Evolutionary conservation across 2,888 invertebrate genomes (phyloP).

Genomic region (Auanema freiburgensis): DNA sequence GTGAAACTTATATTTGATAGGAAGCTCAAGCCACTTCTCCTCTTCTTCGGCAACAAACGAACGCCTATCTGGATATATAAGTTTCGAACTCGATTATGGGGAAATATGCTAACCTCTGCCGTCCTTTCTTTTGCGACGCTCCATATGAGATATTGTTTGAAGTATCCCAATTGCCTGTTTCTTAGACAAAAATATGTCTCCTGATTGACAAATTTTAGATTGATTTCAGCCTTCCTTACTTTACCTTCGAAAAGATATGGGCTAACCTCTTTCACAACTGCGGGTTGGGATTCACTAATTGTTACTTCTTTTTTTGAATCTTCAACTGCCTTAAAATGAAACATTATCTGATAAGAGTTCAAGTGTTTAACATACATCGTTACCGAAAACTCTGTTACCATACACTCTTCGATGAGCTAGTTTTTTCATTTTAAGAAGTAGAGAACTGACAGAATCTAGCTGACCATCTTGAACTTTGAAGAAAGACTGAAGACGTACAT

Average conservation of each 20-base stretch:
- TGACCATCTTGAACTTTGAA: slow-evolving; percentile 47
- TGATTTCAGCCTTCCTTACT: not conserved
- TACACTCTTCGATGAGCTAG: slow-evolving; percentile 50
- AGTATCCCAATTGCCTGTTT: slow-evolving; percentile 57
- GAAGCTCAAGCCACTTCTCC: slow-evolving; percentile 49
- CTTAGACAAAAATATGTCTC: slow-evolving; percentile 58
- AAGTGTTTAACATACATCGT: slow-evolving; percentile 41
- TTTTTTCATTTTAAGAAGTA: slow-evolving; percentile 50
- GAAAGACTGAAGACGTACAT: slow-evolving; percentile 25
- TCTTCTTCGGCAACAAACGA: slow-evolving; percentile 53
- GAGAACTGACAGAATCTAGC: slow-evolving; percentile 41
- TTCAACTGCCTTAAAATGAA: slow-evolving; percentile 32
- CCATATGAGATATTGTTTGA: slow-evolving; percentile 28
- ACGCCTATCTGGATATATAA: slow-evolving; percentile 10
- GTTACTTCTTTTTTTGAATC: slow-evolving; percentile 45
- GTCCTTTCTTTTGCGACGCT: slow-evolving; percentile 7
- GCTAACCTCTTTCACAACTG: slow-evolving; percentile 45
- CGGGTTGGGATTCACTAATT: slow-evolving; percentile 53
- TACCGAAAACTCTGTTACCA: slow-evolving; percentile 47
- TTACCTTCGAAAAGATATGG: slow-evolving; percentile 61
- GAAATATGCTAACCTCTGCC: not conserved
- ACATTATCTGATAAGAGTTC: not conserved
- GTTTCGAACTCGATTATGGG: not conserved
- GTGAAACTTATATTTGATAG: slow-evolving; percentile 59
- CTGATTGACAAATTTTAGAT: slow-evolving; percentile 23